A percentile compares a stretch with the other conserved stretches of the same genome.
phyloP scores from a whole-genome alignment of 2,888 invertebrate genomes.

The Lasioglossum oenotherae region DNA sequence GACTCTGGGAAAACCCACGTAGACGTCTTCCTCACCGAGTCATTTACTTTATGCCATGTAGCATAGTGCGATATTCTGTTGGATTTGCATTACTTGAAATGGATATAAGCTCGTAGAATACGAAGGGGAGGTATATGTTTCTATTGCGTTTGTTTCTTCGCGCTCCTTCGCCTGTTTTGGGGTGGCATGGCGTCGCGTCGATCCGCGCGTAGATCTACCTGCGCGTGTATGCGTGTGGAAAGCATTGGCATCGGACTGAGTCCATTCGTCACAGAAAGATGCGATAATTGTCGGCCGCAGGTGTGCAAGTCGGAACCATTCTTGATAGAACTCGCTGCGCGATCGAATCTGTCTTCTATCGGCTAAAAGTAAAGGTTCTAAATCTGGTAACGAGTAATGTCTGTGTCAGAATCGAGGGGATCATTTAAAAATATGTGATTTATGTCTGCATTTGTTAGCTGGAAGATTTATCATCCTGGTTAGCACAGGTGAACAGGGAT shows the following conservation, averaged over 20 bases:
- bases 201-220: background rate
- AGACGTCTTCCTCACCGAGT: background rate
- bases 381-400: background rate
- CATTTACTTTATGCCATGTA: background rate
- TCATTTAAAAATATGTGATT: background rate
- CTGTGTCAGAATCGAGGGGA: background rate
- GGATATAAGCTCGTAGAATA: background rate
- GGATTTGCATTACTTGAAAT: background rate
- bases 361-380: background rate
- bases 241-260: background rate
- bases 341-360: background rate
- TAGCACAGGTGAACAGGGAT: background rate
- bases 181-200: background rate
- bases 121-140: background rate
- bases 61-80: background rate
- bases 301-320: background rate
- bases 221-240: background rate
- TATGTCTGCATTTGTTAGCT: background rate
- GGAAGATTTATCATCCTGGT: background rate
- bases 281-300: background rate
- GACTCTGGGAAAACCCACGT: background rate
- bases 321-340: background rate
- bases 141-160: background rate
- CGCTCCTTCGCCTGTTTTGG: conserved; percentile 16
- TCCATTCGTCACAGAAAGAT: background rate